Percentiles rank a stretch among this genome's conserved stretches.
Evolutionary conservation across 2,888 invertebrate species (phyloP).

Genomic region (Chromoteleia sp.): DNA sequence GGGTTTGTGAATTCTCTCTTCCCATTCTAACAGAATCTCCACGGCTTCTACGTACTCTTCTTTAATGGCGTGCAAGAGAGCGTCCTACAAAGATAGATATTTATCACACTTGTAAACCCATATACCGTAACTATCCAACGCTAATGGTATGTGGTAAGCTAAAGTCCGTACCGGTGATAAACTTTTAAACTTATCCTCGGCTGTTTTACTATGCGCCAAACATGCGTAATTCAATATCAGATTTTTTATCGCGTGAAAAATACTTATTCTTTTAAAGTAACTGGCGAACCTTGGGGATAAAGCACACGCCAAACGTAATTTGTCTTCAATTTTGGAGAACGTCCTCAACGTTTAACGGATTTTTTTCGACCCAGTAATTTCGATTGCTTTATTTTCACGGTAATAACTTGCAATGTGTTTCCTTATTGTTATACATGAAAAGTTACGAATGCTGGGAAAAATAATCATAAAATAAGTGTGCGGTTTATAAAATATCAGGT

Average conservation of each 20-base stretch:
- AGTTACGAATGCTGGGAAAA: too few species aligned
- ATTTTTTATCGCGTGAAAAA: constrained; percentile 30
- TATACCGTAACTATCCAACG: constrained; percentile 27
- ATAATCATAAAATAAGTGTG: too few species aligned
- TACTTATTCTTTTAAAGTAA: neutral
- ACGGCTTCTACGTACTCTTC: constrained; percentile 99
- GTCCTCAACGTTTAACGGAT: too few species aligned
- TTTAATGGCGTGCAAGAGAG: constrained; percentile 97
- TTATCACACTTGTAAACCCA: constrained; percentile 56
- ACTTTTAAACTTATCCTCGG: constrained; percentile 52
- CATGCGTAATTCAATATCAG: constrained; percentile 29
- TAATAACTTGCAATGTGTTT: too few species aligned
- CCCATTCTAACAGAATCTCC: constrained; percentile 95
- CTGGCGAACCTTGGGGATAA: neutral
- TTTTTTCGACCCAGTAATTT: too few species aligned
- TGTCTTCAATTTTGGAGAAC: neutral
- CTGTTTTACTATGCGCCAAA: constrained; percentile 16
- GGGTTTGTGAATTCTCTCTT: constrained; percentile 91
- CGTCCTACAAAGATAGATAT: constrained; percentile 87
- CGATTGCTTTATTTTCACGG: too few species aligned
- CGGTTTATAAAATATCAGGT: too few species aligned
- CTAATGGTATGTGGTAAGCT: constrained; percentile 39
- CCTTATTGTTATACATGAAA: too few species aligned
- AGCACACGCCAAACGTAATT: neutral
- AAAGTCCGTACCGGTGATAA: constrained; percentile 45